Base-by-base conservation (phyloP, 2,888 invertebrate species). In the Flabesymbios commensalis region DNA sequence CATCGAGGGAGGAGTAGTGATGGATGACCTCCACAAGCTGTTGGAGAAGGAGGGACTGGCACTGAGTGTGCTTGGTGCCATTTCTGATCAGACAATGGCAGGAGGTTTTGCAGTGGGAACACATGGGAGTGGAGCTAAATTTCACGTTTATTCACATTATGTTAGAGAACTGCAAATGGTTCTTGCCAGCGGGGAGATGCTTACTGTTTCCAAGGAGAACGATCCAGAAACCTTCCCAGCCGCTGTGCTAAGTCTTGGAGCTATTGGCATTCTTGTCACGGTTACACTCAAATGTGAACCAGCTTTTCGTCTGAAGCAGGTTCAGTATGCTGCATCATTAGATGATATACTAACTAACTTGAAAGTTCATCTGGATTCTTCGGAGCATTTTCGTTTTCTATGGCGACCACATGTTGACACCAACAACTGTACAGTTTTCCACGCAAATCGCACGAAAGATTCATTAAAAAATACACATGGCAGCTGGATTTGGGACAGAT, bases 321-420 rank as follows among this genome's bases (percentile, higher is more conserved):
- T 28, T 1, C 42, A 42, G n/a, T 31, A 48, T 2, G 41, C 39
- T 7, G 41, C 42, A n/a, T 61, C 58, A n/a, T 63, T 75, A 19
- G 59, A 72, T 32, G 67, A 57, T 48, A 39, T 57, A 3, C 28
- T 59, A 3, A 42, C 17, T 4, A 39, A 52, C n/a, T 26, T 59
- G 41, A 43, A 41, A 22, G 42, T 26, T 1, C 42, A 59, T 31
- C 2, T 51, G 22, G 29, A 51, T 17, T 22, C 52, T 2, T 79
- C 77, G 26, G 81, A 81, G 54, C 78, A 79, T 59, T 81, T 80
- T 64, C 68, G 75, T 31, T 77, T 80, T 65, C 62, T 74, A 42
- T 81, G 78, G 77, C 78, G 73, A 62, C 81, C 81, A 19, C 71
- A 80, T 63, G 78, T 80, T 0, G 74, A 76, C 19, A 63, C 71